Evolutionary conservation across 2,888 invertebrate genomes (phyloP).

Genomic region (Calliopum simillimum): DNA sequence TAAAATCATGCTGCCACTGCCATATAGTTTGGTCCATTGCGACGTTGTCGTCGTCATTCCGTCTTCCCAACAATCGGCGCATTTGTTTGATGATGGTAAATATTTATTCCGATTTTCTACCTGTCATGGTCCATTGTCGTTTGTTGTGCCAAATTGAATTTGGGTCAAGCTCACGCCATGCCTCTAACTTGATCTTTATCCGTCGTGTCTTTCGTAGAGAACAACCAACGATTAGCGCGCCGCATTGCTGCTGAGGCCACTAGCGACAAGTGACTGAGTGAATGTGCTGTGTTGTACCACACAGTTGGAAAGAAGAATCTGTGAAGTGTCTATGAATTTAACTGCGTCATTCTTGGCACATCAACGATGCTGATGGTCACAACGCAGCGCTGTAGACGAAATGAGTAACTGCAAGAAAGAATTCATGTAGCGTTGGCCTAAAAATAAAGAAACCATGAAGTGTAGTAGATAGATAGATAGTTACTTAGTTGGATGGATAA

Average conservation of each 20-base stretch:
- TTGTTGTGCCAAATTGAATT: slow-evolving; percentile 30
- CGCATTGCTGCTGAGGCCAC: too few species aligned
- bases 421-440: neutral
- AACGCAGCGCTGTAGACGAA: neutral
- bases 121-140: slow-evolving; percentile 17
- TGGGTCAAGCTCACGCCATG: slow-evolving; percentile 34
- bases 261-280: neutral
- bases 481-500: too few species aligned
- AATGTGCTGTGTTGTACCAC: slow-evolving; percentile 6
- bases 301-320: neutral
- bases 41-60: neutral
- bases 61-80: neutral
- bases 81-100: neutral
- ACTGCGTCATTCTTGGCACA: slow-evolving; percentile 7
- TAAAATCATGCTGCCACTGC: too few species aligned
- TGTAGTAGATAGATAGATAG: too few species aligned
- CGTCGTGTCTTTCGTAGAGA: neutral
- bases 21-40: too few species aligned
- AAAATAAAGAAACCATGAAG: too few species aligned
- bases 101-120: slow-evolving; percentile 11
- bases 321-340: neutral
- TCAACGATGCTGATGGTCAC: neutral
- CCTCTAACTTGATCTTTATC: neutral
- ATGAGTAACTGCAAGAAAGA: neutral
- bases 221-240: too few species aligned